Percentiles rank a stretch among this genome's conserved stretches.
These are phyloP conservation scores for Galerucella nymphaeae DNA, from an alignment of 2,888 invertebrate genomes.

Conservation along the genomic window DNA sequence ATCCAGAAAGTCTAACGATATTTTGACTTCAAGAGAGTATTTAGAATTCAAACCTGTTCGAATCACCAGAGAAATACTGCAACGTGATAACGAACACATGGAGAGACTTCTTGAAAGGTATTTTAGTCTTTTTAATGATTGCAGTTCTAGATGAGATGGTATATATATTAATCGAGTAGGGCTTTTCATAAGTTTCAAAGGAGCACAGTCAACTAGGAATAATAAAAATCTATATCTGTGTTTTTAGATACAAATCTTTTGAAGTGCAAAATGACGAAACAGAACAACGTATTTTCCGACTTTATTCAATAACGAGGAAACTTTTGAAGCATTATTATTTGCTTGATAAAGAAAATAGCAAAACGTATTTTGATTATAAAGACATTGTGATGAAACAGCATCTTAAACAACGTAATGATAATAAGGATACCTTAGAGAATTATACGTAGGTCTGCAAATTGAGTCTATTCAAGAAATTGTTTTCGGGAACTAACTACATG, in stretches of 20 bases:
- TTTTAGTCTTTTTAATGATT: too few species aligned
- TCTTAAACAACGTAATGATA: neutral
- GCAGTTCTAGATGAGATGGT: too few species aligned
- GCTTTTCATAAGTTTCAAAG: too few species aligned
- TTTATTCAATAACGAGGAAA: neutral
- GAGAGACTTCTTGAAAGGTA: slow-evolving; percentile 6
- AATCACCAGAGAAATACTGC: neutral
- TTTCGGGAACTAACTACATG: too few species aligned
- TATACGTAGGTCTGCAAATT: neutral
- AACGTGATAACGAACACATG: neutral
- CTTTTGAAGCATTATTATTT: neutral
- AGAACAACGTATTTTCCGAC: neutral
- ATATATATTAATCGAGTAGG: too few species aligned
- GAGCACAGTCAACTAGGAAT: too few species aligned
- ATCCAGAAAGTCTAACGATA: neutral
- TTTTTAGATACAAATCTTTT: neutral
- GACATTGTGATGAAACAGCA: neutral
- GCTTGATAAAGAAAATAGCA: neutral
- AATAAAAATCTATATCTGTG: neutral
- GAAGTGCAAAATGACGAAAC: neutral
- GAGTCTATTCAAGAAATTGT: too few species aligned
- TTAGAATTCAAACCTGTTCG: neutral
- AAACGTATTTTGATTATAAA: neutral
- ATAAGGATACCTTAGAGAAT: neutral
- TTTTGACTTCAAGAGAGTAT: neutral